Conservation (phyloP, 1,140 invertebrate genomes). For the Tetramorium parvispinum region DNA sequence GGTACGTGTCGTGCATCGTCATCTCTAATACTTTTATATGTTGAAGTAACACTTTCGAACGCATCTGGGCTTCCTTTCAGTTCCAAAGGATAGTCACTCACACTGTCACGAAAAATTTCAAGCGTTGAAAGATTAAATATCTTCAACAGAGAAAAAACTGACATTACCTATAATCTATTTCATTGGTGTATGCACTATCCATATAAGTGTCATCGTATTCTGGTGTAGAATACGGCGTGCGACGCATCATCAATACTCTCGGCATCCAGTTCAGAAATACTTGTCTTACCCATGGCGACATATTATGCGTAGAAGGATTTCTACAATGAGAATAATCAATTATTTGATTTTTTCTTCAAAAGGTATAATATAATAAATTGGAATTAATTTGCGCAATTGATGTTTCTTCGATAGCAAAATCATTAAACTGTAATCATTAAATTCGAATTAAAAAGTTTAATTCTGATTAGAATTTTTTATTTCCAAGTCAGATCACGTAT, state of each 20-base stretch:
- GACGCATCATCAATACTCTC: conserved; percentile 94
- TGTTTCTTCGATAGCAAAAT: neutral
- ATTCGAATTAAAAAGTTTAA: neutral
- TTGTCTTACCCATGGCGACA: conserved; percentile 95
- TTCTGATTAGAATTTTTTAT: neutral
- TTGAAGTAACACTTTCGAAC: conserved; percentile 87
- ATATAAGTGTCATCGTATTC: conserved; percentile 92
- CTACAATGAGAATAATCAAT: conserved; percentile 84
- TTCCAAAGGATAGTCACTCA: conserved; percentile 87
- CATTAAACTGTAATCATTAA: neutral
- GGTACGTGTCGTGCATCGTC: conserved; percentile 86
- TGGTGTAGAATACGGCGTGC: conserved; percentile 93
- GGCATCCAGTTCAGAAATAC: conserved; percentile 97
- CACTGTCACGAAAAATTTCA: conserved; percentile 83
- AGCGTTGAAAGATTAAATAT: neutral
- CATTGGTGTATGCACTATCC: conserved; percentile 91
- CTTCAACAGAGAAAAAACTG: neutral
- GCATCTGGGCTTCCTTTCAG: conserved; percentile 86
- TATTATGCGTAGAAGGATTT: conserved; percentile 98
- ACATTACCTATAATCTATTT: conserved; percentile 91
- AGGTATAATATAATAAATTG: neutral
- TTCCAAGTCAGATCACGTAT: neutral
- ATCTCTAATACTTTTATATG: conserved; percentile 88
- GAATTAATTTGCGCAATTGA: conserved; percentile 14
- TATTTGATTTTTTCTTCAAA: neutral